Conservation (phyloP, 2,113 vertebrate species). For the Corapipo altera region DNA sequence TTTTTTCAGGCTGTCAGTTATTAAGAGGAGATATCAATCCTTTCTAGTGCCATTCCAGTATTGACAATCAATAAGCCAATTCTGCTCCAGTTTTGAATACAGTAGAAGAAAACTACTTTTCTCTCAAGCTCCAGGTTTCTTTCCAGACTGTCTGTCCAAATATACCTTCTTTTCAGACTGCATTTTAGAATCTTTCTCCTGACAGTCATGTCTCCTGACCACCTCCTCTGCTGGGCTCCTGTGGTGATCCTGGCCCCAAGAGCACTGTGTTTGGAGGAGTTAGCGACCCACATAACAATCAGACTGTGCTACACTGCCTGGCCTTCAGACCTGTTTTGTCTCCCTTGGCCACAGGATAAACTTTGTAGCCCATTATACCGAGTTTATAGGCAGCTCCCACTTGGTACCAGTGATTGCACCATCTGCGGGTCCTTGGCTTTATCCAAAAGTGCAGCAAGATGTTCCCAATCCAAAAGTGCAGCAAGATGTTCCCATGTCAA, state of each 20-base stretch:
- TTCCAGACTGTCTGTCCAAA: background rate
- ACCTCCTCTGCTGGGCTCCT: background rate
- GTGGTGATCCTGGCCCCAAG: background rate
- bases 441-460: background rate
- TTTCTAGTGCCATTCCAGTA: background rate
- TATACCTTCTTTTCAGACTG: background rate
- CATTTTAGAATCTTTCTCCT: background rate
- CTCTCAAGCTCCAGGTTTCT: background rate
- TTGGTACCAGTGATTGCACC: background rate
- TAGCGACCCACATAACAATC: background rate
- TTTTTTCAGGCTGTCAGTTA: background rate
- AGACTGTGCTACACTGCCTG: background rate
- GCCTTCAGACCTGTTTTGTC: background rate
- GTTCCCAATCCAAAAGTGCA: background rate
- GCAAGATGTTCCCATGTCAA: background rate
- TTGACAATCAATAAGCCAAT: background rate
- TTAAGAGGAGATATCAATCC: background rate
- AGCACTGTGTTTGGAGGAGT: background rate
- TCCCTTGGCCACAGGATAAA: background rate
- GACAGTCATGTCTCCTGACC: background rate
- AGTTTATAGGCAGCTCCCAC: background rate
- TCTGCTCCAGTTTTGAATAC: background rate
- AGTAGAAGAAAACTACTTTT: background rate
- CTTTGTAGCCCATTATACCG: accelerated
- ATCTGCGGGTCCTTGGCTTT: background rate